Percentiles rank a stretch among this genome's conserved stretches.
phyloP scores from a whole-genome alignment of 2,113 vertebrate species.

The Plestiodon gilberti region DNA sequence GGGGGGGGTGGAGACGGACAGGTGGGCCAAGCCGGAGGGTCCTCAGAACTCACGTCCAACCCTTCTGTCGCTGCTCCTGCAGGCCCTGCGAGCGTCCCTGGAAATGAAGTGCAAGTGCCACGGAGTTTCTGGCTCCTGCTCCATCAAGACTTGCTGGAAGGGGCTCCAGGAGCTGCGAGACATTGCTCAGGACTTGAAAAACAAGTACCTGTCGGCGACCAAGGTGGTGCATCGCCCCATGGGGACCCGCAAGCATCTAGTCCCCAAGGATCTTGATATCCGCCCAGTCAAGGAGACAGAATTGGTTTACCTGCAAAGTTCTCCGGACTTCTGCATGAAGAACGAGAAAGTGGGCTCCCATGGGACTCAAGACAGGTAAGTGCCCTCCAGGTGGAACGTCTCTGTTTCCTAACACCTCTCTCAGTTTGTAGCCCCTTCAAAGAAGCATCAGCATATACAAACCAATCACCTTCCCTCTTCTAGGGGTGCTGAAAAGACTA shows the following conservation, averaged over 20 bases:
- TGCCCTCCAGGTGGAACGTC: neutral
- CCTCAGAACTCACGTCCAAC: slow-evolving; percentile 42
- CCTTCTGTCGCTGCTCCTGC: slow-evolving; percentile 46
- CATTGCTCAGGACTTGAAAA: slow-evolving; percentile 94
- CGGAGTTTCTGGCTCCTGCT: slow-evolving; percentile 97
- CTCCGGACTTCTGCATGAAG: slow-evolving; percentile 92
- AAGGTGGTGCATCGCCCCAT: slow-evolving; percentile 94
- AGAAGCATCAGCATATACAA: too few relatives aligned
- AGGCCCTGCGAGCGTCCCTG: slow-evolving; percentile 90
- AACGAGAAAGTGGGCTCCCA: slow-evolving; percentile 94
- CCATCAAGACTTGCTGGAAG: slow-evolving; percentile 97
- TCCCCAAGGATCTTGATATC: slow-evolving; percentile 98
- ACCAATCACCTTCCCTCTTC: neutral
- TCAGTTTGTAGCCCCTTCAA: neutral
- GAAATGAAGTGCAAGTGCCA: slow-evolving; percentile 99
- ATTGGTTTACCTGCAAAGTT: slow-evolving; percentile 97
- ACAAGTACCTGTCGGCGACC: slow-evolving; percentile 94
- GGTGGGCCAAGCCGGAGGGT: neutral
- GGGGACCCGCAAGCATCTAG: slow-evolving; percentile 96
- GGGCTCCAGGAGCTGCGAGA: slow-evolving; percentile 93
- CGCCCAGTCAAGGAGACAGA: slow-evolving; percentile 93
- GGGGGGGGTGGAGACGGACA: neutral
- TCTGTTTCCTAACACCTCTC: too few relatives aligned
- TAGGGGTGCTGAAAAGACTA: too few relatives aligned
- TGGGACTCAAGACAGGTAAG: slow-evolving; percentile 95